Base-by-base conservation (phyloP, 2,113 vertebrate species). In the Tetrax tetrax region DNA sequence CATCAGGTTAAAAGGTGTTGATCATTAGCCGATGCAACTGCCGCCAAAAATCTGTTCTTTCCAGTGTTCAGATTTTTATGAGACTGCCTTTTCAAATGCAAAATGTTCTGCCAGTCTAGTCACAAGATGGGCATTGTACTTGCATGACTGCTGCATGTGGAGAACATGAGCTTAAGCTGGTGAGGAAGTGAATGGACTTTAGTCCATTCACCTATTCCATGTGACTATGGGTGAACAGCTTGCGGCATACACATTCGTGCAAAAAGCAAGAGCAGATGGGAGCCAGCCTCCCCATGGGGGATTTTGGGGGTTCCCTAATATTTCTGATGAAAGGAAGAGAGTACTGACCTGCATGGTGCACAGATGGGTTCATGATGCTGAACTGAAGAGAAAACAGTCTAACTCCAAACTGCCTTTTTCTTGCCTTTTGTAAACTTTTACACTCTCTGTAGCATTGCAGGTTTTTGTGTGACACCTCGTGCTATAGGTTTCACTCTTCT, bases 81-180 rank as follows among this genome's bases (percentile, higher is more conserved):
- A 66, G 81, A 21, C 28, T 78, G 37, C 35, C 15, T 61, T 45
- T 56, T 68, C 41, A n/a, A 69, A 35, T 8, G 48, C 48, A 54
- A 22, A 22, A 41, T 10, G 6, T 31, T 35, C 22, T 43, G 43
- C 3, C 19, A 0, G 37, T 12, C 41, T 14, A 1, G 6, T 57
- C 23, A n/a, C 12, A 37, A 11, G 50, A 18, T 3, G 4, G 48
- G 11, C 20, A 14, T 37, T 54, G 33, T 29, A 4, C 54, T 23
- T 10, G 20, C 0, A 0, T 23, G 91, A 79, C 19, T 0, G 2
- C 64, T 41, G n/a, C 0, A 0, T 25, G n/a, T 0, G 0, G 50
- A 53, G 31, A 63, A 10, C 0, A 0, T 50, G 72, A 65, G 28
- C 37, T 74, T 7, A 10, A 61, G 22, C 13, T 24, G 51, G 23